phyloP scores from a whole-genome alignment of 2,888 invertebrate genomes.

The Dynastes maya region DNA sequence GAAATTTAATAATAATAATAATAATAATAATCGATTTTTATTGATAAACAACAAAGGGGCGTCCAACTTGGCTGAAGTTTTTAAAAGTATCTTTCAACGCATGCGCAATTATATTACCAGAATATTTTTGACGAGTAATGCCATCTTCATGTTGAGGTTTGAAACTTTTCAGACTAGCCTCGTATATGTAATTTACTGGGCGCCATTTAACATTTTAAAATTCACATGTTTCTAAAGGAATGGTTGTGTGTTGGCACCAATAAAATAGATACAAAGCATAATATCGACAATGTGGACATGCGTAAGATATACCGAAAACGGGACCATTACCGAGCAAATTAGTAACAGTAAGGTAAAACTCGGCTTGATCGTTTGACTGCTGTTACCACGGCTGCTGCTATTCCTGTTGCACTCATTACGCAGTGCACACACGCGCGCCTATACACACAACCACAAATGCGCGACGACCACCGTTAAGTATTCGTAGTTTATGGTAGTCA shows the following conservation, averaged over 20 bases:
- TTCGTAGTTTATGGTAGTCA: constrained; percentile 48
- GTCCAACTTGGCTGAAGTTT: too few species aligned
- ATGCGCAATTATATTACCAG: too few species aligned
- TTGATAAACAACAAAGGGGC: too few species aligned
- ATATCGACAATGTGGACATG: constrained; percentile 33
- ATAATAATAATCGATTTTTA: too few species aligned
- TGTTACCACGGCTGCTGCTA: constrained; percentile 36
- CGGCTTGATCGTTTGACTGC: constrained; percentile 26
- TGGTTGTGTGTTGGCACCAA: not conserved
- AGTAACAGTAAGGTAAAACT: constrained; percentile 40
- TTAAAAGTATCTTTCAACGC: too few species aligned
- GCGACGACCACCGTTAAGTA: constrained; percentile 48
- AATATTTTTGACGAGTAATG: too few species aligned
- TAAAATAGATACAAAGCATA: constrained; percentile 36
- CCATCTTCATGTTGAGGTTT: too few species aligned
- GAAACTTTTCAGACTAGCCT: too few species aligned
- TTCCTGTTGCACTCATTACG: constrained; percentile 36
- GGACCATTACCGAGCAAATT: constrained; percentile 41
- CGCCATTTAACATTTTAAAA: too few species aligned
- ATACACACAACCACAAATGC: constrained; percentile 41
- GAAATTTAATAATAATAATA: too few species aligned
- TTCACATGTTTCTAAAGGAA: too few species aligned
- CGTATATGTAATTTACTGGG: too few species aligned
- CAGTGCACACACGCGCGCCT: constrained; percentile 26
- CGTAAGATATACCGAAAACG: constrained; percentile 42